Conservation (phyloP, 2,888 invertebrate species). For the Sceliomorpha sp. region DNA sequence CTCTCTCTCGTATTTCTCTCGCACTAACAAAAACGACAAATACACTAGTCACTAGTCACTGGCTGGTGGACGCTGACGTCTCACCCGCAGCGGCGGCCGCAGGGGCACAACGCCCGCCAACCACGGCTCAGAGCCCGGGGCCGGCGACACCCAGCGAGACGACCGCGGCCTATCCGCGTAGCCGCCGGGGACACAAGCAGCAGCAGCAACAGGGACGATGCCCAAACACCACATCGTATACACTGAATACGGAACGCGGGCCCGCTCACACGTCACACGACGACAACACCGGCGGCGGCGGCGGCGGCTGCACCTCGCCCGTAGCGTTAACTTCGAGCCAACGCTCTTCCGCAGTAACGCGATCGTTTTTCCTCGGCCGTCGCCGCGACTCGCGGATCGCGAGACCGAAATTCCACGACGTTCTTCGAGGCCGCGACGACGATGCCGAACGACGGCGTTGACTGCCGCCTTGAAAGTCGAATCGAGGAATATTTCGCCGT, state of each 20-base stretch:
- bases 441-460: no score
- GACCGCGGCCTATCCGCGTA: slow-evolving; percentile 11
- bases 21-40: background rate
- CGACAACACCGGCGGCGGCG: background rate
- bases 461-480: no score
- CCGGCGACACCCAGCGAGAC: slow-evolving; percentile 5
- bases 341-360: no score
- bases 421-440: no score
- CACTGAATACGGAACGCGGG: slow-evolving; percentile 58
- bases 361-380: no score
- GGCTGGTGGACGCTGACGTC: slow-evolving; percentile 15
- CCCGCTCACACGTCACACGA: slow-evolving; percentile 69
- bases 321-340: no score
- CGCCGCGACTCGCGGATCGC: no score
- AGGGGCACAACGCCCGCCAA: background rate
- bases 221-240: slow-evolving; percentile 76
- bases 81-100: slow-evolving; percentile 3
- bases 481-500: no score
- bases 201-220: slow-evolving; percentile 61
- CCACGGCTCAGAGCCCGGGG: slow-evolving; percentile 9
- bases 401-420: no score
- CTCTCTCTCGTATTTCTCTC: slow-evolving; percentile 5
- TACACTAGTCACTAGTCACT: slow-evolving; percentile 26
- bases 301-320: no score
- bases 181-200: slow-evolving; percentile 59